These are phyloP conservation scores for Tetanocera ferruginea DNA, from an alignment of 2,888 invertebrate species.

Conservation along the genomic window DNA sequence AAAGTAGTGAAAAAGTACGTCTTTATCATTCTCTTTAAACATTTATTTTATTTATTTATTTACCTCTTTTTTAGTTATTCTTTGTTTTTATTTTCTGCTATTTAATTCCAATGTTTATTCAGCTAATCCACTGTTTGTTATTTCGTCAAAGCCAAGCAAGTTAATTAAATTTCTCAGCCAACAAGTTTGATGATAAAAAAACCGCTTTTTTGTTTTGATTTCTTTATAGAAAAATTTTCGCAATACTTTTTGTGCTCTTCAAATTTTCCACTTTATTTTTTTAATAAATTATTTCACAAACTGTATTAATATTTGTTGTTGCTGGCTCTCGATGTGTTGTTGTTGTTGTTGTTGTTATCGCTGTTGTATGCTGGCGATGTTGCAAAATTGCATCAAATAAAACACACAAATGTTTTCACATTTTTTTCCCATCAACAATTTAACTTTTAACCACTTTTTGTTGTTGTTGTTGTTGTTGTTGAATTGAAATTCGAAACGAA, in stretches of 20 bases:
- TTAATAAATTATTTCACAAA: neutral
- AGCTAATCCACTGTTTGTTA: conserved; percentile 9
- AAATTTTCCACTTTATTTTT: conserved; percentile 4
- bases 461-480: neutral
- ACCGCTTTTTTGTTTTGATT: neutral
- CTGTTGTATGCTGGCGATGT: neutral
- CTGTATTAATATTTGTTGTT: neutral
- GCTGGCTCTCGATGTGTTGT: too few relatives aligned
- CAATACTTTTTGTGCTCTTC: neutral
- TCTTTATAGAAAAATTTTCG: neutral
- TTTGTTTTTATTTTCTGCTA: neutral
- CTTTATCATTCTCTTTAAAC: too few relatives aligned
- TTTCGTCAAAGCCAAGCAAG: conserved; percentile 4
- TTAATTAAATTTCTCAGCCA: conserved; percentile 20
- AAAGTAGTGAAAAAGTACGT: too few relatives aligned
- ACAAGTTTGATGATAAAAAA: neutral
- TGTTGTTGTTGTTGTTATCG: conserved; percentile 7
- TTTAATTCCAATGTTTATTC: neutral
- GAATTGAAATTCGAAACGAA: conserved; percentile 2
- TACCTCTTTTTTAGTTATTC: neutral
- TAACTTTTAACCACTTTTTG: neutral
- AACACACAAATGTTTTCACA: neutral
- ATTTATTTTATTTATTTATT: too few relatives aligned
- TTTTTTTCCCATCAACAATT: conserved; percentile 23
- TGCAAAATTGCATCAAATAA: conserved; percentile 6